Evolutionary conservation across 2,113 vertebrate species (phyloP), one percentile per base, ranked within the genome.

Genomic region (Sigmodon hispidus): DNA sequence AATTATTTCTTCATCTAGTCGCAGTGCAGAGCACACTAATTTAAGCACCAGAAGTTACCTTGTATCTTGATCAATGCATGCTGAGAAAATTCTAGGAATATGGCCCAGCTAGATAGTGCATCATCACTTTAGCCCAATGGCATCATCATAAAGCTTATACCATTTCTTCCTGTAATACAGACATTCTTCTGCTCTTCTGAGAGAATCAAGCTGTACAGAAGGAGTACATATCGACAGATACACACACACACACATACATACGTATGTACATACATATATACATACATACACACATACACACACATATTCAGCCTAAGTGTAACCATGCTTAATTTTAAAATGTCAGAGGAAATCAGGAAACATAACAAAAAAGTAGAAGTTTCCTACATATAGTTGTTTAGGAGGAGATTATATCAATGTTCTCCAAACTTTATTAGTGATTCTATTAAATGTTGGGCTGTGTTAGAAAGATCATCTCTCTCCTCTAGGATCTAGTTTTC

Each of bases 291-390:
- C 19, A 45, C 21, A 43, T 22, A 43, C 22, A 36, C 13, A 11
- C n/a, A n/a, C 17, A 45, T 88, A 73, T 83, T 50, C 24, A 45
- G 48, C 12, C 59, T 50, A 70, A 72, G 15, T 83, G 65, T 92
- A 76, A 90, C 26, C 61, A 87, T 45, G 57, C 83, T 90, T 87
- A 90, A 76, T 79, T 91, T 93, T 89, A 92, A 88, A 70, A 86
- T 72, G 31, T 61, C 61, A 48, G 8, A 83, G 22, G n/a, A 57
- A 86, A 52, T 61, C 26, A 89, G 12, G 87, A 86, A 96, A 93
- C 88, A 80, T 90, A 65, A 90, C 16, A 85, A 57, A 79, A 92
- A 97, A 88, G 80, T 29, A 48, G 3, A 88, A 87, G 34, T 89
- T 86, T 90, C 69, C 22, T 43, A 76, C 8, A 90, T 34, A 40